Evolutionary conservation across 1,140 invertebrate genomes (phyloP).

Genomic region (Pemphigus obesinymphae): DNA sequence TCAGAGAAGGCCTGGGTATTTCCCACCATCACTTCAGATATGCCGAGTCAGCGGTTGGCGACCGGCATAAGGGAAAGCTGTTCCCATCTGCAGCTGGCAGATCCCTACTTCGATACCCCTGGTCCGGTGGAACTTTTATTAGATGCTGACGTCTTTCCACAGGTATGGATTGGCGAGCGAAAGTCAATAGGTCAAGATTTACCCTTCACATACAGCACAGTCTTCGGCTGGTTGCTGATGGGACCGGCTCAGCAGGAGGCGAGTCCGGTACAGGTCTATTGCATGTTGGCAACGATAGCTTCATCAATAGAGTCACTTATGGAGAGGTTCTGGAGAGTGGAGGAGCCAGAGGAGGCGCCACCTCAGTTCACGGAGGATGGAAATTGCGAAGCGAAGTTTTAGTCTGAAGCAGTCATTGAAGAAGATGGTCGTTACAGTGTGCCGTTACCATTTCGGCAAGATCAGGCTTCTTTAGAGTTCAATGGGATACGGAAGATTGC

Average conservation of each 20-base stretch:
- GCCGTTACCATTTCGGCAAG: background rate
- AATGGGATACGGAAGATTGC: background rate
- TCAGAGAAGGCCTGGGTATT: background rate
- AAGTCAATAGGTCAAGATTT: background rate
- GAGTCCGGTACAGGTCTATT: background rate
- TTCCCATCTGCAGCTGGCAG: background rate
- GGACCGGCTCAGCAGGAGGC: background rate
- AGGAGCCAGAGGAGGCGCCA: background rate
- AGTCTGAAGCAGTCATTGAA: background rate
- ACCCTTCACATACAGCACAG: background rate
- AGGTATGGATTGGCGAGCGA: background rate
- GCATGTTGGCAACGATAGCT: background rate
- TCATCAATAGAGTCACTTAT: background rate
- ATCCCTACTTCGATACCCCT: background rate
- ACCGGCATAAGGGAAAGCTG: background rate
- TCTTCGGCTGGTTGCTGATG: background rate
- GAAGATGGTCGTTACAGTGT: background rate
- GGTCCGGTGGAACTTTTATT: background rate
- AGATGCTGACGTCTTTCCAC: background rate
- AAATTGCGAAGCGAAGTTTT: background rate
- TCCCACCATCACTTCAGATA: background rate
- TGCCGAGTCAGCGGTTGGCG: background rate
- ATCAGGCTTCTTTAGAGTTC: too few relatives aligned
- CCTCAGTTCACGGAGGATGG: background rate
- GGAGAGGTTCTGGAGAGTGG: background rate